phyloP scores from a whole-genome alignment of 1,140 invertebrate genomes.

The Monomorium pharaonis region DNA sequence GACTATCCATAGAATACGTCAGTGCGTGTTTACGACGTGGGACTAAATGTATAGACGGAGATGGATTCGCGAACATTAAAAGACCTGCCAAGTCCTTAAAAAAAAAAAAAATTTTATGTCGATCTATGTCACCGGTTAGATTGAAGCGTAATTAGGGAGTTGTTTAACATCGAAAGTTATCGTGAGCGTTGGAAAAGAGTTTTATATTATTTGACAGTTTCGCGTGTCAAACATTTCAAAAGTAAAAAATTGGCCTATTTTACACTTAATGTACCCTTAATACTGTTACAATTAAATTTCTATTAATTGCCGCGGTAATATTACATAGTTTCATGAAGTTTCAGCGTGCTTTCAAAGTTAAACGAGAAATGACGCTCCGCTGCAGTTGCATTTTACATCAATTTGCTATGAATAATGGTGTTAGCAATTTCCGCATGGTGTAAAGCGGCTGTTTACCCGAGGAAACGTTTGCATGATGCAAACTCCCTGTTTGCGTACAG shows the following conservation, averaged over 20 bases:
- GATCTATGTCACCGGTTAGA: not conserved
- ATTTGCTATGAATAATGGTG: slow-evolving; percentile 59
- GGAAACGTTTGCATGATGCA: slow-evolving; percentile 58
- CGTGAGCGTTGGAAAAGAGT: not conserved
- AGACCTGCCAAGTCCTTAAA: not conserved
- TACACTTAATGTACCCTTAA: not conserved
- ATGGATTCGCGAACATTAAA: not conserved
- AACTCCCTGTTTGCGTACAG: slow-evolving; percentile 56
- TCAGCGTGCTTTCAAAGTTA: slow-evolving; percentile 39
- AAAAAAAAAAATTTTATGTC: not conserved
- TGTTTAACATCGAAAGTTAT: not conserved
- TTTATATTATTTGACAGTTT: not conserved
- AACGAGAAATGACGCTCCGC: slow-evolving; percentile 53
- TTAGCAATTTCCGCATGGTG: slow-evolving; percentile 54
- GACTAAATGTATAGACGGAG: not conserved
- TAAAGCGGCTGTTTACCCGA: slow-evolving; percentile 58
- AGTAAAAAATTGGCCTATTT: not conserved
- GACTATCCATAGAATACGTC: slow-evolving; percentile 38
- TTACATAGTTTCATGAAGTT: slow-evolving; percentile 31
- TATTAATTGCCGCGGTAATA: slow-evolving; percentile 48
- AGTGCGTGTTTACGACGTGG: slow-evolving; percentile 11
- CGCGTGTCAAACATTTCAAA: not conserved
- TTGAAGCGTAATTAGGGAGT: not conserved
- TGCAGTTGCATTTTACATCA: slow-evolving; percentile 57
- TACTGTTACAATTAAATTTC: slow-evolving; percentile 2